Evolutionary conservation across 2,797 vertebrate genomes (phyloP).

Genomic region (Ctenochaetus hawaiiensis): DNA sequence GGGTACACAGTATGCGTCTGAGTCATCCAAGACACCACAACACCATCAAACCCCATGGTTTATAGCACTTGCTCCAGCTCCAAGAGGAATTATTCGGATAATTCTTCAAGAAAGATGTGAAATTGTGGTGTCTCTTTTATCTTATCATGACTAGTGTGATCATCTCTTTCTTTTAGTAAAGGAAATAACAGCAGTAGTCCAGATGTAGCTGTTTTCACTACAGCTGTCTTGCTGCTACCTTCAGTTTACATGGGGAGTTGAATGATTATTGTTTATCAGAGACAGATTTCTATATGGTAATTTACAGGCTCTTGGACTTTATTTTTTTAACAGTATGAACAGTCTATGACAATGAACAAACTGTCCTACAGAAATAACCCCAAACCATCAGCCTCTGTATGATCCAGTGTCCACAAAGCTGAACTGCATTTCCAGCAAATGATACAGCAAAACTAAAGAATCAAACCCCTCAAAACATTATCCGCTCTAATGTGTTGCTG

Average conservation of each 20-base stretch:
- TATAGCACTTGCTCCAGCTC: slow-evolving; percentile 44
- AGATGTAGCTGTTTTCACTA: background rate
- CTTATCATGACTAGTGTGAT: background rate
- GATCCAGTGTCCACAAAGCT: background rate
- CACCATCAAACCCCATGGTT: slow-evolving; percentile 60
- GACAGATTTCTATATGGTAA: background rate
- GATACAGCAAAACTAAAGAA: background rate
- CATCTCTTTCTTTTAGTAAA: background rate
- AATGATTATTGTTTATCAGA: background rate
- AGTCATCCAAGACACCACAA: slow-evolving; percentile 70
- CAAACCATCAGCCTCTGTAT: background rate
- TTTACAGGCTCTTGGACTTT: background rate
- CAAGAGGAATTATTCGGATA: slow-evolving; percentile 33
- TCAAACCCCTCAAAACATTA: background rate
- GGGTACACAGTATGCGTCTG: slow-evolving; percentile 73
- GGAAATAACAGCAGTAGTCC: background rate
- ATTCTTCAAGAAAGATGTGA: slow-evolving; percentile 21
- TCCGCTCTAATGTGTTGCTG: background rate
- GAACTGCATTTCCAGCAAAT: background rate
- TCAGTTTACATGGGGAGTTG: background rate
- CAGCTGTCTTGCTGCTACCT: background rate
- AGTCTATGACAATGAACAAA: background rate
- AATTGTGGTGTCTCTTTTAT: background rate
- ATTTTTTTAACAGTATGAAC: background rate
- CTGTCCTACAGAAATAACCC: too few relatives aligned